phyloP scores from a whole-genome alignment of 2,113 vertebrate species.

The Chamaetylas fuelleborni region DNA sequence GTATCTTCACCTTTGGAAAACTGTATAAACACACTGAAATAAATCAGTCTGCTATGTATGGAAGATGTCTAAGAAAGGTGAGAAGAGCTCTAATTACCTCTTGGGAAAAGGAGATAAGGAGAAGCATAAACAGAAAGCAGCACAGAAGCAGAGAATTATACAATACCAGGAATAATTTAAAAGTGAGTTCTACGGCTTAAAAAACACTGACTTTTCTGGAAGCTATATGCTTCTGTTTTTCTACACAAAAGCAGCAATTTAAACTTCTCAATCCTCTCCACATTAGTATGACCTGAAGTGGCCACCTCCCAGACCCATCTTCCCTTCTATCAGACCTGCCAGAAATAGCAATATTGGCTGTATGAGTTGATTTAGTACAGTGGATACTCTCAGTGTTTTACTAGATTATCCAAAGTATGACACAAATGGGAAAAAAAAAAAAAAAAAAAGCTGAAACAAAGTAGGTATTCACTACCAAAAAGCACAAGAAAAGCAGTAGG shows the following conservation, averaged over 20 bases:
- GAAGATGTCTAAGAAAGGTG: background rate
- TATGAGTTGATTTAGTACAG: background rate
- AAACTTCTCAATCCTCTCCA: background rate
- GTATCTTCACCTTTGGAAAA: background rate
- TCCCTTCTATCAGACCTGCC: background rate
- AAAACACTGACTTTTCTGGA: background rate
- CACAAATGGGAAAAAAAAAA: background rate
- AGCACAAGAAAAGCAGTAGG: background rate
- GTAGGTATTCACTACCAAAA: background rate
- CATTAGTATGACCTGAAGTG: background rate
- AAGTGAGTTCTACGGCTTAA: background rate
- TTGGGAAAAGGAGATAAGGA: background rate
- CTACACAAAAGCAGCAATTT: background rate
- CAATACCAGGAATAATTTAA: background rate
- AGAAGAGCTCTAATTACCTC: background rate
- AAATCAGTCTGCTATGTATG: background rate
- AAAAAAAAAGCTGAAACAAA: background rate
- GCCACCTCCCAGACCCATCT: background rate
- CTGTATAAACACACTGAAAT: background rate
- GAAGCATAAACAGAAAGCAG: background rate
- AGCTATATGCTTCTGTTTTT: background rate
- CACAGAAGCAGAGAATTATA: background rate
- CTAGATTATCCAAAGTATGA: background rate
- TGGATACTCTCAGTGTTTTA: background rate
- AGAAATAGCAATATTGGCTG: background rate